phyloP scores from a whole-genome alignment of 2,888 invertebrate species.

The Hydropsyche betteni region DNA sequence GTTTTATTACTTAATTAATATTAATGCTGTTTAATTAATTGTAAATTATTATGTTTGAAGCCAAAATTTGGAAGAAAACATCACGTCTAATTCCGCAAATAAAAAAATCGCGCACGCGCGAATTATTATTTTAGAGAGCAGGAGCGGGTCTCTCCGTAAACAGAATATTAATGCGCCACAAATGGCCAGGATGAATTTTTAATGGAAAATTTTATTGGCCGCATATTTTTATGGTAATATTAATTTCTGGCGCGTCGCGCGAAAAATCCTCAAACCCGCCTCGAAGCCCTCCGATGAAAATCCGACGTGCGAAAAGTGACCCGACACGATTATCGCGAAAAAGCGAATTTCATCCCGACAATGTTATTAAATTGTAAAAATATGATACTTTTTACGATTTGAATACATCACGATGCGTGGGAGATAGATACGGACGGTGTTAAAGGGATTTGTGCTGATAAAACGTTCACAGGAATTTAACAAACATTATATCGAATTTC shows the following conservation, averaged over 20 bases:
- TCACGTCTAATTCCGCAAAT: not conserved
- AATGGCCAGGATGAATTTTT: constrained; percentile 50
- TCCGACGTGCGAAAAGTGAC: not conserved
- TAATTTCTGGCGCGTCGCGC: constrained; percentile 26
- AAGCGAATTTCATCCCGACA: not conserved
- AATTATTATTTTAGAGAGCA: constrained; percentile 23
- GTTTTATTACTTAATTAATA: too few relatives aligned
- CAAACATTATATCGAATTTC: too few relatives aligned
- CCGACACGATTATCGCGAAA: not conserved
- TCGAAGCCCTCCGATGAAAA: not conserved
- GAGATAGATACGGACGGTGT: too few relatives aligned
- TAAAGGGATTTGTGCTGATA: too few relatives aligned
- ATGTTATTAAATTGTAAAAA: not conserved
- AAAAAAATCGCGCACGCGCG: constrained; percentile 8
- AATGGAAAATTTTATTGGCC: constrained; percentile 50
- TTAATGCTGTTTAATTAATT: too few relatives aligned
- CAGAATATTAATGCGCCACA: constrained; percentile 50
- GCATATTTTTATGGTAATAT: constrained; percentile 47
- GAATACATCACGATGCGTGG: not conserved
- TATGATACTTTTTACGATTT: not conserved
- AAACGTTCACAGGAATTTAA: too few relatives aligned
- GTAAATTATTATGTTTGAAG: too few relatives aligned
- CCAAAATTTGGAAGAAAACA: too few relatives aligned
- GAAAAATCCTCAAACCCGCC: constrained; percentile 6
- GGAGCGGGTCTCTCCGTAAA: constrained; percentile 41